phyloP scores from a whole-genome alignment of 2,113 vertebrate species.

The Manacus vitellinus region DNA sequence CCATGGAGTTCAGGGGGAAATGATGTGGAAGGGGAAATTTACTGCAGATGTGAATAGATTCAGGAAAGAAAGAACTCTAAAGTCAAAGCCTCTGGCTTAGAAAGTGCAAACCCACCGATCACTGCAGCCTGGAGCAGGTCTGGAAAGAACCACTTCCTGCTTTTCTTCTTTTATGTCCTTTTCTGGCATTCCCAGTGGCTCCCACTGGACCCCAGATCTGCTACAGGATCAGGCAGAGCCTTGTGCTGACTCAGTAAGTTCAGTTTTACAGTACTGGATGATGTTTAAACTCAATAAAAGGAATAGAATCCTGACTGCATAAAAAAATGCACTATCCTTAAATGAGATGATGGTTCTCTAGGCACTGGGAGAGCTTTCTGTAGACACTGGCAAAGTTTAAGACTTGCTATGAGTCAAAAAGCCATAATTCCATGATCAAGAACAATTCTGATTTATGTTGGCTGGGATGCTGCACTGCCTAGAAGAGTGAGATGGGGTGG shows the following conservation, averaged over 20 bases:
- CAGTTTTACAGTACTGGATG: background rate
- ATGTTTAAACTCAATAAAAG: background rate
- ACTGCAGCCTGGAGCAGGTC: background rate
- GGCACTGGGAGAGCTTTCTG: background rate
- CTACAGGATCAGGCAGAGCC: background rate
- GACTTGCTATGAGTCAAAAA: background rate
- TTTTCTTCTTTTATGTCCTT: background rate
- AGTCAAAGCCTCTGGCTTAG: background rate
- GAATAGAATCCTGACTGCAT: accelerated
- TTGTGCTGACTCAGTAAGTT: background rate
- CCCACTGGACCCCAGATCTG: background rate
- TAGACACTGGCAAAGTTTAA: background rate
- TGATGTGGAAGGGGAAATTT: background rate
- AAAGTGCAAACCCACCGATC: background rate
- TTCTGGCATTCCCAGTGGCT: background rate
- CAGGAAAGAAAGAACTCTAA: background rate
- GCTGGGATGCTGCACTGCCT: background rate
- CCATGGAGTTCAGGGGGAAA: background rate
- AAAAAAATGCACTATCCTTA: background rate
- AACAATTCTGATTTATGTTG: background rate
- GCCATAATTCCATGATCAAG: background rate
- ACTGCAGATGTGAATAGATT: background rate
- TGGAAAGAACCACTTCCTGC: background rate
- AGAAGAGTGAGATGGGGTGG: background rate
- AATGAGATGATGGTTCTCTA: background rate